These are phyloP conservation scores for Podargus strigoides DNA, from an alignment of 2,797 vertebrate species.

Conservation along the genomic window DNA sequence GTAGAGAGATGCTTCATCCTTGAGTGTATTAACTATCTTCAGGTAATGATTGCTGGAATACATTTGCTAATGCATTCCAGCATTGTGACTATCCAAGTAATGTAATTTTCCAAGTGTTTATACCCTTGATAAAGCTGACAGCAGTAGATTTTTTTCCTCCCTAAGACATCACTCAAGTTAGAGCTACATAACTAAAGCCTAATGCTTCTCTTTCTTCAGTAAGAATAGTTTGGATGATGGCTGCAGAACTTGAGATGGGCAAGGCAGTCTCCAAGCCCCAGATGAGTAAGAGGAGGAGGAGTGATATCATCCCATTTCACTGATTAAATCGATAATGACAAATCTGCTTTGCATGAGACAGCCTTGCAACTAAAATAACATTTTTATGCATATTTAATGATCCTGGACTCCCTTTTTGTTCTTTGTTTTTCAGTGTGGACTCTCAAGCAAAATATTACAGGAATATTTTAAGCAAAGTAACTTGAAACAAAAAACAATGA, in stretches of 20 bases:
- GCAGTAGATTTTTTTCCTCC: background rate
- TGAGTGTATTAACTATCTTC: background rate
- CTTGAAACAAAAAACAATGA: background rate
- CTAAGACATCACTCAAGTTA: background rate
- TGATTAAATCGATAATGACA: background rate
- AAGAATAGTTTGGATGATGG: background rate
- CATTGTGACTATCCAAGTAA: background rate
- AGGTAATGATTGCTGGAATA: background rate
- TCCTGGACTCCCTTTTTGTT: background rate
- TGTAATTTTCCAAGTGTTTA: background rate
- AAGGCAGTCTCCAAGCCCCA: background rate
- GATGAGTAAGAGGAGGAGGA: background rate
- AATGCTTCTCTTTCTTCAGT: background rate
- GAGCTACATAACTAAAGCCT: background rate
- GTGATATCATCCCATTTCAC: background rate
- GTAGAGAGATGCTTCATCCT: background rate
- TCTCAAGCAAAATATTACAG: background rate
- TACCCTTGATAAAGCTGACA: background rate
- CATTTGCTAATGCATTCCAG: background rate
- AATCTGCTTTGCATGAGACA: background rate
- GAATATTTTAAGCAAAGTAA: no score
- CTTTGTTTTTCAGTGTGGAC: background rate
- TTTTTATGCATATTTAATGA: background rate
- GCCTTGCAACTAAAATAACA: background rate
- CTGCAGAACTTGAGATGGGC: background rate